Conservation (phyloP, 2,888 invertebrate species). For the Pseudococcus viburni region DNA sequence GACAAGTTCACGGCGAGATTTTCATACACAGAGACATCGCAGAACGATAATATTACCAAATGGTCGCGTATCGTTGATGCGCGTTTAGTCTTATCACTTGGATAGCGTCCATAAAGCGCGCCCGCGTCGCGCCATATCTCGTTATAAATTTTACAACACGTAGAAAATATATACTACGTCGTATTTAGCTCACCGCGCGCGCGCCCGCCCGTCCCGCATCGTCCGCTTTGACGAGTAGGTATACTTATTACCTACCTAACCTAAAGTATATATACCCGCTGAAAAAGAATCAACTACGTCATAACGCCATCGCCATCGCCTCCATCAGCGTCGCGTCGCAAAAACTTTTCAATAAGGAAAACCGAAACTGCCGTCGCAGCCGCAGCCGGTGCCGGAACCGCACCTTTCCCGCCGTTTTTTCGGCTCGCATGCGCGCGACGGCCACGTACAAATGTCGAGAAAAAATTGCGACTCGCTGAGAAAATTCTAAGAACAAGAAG, state of each 20-base stretch:
- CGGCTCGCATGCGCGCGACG: not conserved
- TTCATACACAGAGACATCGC: not conserved
- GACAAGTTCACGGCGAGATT: not conserved
- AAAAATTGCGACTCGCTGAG: conserved; percentile 26
- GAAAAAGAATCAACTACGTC: conserved; percentile 30
- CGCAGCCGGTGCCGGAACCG: too few species aligned
- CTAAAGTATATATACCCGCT: not conserved
- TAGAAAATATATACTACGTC: conserved; percentile 26
- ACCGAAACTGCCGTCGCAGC: not conserved
- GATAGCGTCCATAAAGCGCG: conserved; percentile 24
- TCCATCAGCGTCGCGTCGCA: not conserved
- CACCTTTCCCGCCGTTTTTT: not conserved
- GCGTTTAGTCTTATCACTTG: conserved; percentile 34
- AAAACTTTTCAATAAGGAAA: conserved; percentile 33
- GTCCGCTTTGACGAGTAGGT: not conserved
- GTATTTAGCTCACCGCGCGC: not conserved
- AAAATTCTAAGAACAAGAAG: not conserved
- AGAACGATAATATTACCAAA: not conserved
- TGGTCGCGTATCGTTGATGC: not conserved
- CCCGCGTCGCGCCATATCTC: conserved; percentile 12
- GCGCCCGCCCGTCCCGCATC: not conserved
- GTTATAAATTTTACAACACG: conserved; percentile 45
- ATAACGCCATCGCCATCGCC: not conserved
- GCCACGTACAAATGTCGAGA: not conserved
- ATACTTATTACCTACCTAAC: not conserved